Percentiles rank a stretch among this genome's conserved stretches.
Conservation (phyloP, 1,140 invertebrate genomes). For the Trichonephila clavata region DNA sequence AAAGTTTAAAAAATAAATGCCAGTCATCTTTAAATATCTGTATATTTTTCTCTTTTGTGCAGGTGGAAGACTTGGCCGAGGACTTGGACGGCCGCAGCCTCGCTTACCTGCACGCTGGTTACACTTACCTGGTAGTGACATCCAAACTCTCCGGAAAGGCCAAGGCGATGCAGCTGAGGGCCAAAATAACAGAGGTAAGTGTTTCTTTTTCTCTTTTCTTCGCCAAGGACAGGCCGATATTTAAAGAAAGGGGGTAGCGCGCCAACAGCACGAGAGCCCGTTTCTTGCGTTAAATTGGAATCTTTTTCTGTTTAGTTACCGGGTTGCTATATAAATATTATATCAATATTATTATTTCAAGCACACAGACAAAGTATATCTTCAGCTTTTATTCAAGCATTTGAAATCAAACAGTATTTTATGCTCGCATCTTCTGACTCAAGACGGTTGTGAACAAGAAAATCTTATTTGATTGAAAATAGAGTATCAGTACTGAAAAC, state of each 20-base stretch:
- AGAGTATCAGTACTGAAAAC: no score
- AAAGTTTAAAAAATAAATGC: no score
- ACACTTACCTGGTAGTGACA: slow-evolving; percentile 65
- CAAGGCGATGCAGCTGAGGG: slow-evolving; percentile 60
- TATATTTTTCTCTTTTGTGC: neutral
- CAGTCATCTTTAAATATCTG: neutral
- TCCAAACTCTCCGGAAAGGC: slow-evolving; percentile 61
- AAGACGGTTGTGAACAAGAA: no score
- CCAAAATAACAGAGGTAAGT: slow-evolving; percentile 62
- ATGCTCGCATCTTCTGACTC: no score
- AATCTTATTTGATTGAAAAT: no score
- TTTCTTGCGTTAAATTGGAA: neutral
- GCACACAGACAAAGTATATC: no score
- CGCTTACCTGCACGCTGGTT: slow-evolving; percentile 53
- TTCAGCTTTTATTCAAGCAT: no score
- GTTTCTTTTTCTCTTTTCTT: neutral
- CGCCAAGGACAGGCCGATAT: no score
- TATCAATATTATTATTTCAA: no score
- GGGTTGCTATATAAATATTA: no score
- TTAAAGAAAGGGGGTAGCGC: no score
- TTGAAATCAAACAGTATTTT: no score
- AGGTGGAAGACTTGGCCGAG: slow-evolving; percentile 68
- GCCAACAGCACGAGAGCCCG: neutral
- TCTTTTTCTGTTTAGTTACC: neutral
- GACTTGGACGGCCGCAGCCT: slow-evolving; percentile 68